phyloP scores from a whole-genome alignment of 1,140 invertebrate genomes.

The Zaprionus capensis region DNA sequence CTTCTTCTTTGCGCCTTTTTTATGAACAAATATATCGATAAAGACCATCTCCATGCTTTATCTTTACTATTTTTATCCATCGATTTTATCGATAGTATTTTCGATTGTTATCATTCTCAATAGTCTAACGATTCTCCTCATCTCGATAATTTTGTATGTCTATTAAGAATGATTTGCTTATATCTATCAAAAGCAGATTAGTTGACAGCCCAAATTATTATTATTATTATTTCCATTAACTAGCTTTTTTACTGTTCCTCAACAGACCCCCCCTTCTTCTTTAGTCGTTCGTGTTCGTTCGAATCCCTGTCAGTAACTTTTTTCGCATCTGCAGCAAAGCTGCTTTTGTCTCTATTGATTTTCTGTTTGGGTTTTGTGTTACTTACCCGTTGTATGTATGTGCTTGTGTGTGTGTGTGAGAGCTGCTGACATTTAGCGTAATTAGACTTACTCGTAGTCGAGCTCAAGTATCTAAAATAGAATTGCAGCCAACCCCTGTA shows the following conservation, averaged over 20 bases:
- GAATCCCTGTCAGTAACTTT: conserved; percentile 32
- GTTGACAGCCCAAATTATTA: too few relatives aligned
- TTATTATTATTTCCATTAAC: conserved; percentile 28
- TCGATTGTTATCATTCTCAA: too few relatives aligned
- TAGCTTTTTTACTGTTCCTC: conserved; percentile 34
- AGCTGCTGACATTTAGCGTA: conserved; percentile 46
- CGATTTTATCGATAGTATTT: too few relatives aligned
- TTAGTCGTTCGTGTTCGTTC: neutral
- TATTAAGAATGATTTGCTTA: too few relatives aligned
- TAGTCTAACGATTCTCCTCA: too few relatives aligned
- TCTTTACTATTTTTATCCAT: too few relatives aligned
- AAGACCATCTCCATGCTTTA: too few relatives aligned
- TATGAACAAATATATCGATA: too few relatives aligned
- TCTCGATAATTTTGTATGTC: too few relatives aligned
- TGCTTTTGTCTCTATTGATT: conserved; percentile 61
- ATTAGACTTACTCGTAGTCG: conserved; percentile 48
- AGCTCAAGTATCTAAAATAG: conserved; percentile 47
- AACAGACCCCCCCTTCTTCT: neutral
- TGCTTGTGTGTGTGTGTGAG: conserved; percentile 24
- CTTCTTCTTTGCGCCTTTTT: too few relatives aligned
- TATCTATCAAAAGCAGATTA: too few relatives aligned
- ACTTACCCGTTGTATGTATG: conserved; percentile 27
- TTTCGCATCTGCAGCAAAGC: conserved; percentile 37
- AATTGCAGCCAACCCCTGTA: neutral
- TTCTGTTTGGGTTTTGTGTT: conserved; percentile 54